phyloP scores from a whole-genome alignment of 2,888 invertebrate species.

The Syrista parreyssii region DNA sequence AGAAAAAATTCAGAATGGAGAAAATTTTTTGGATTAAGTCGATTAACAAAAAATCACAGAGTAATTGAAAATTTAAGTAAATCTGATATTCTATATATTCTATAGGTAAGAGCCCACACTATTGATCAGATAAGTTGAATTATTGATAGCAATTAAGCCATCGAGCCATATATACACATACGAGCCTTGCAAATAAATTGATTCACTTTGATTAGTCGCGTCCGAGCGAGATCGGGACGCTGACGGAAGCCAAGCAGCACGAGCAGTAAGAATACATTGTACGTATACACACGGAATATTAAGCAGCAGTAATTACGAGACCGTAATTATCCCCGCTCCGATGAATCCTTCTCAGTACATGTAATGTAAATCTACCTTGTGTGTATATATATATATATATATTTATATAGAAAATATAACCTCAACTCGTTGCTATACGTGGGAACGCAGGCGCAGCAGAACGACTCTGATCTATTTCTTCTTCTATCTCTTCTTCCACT shows the following conservation, averaged over 20 bases:
- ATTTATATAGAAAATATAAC: neutral
- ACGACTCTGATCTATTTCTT: neutral
- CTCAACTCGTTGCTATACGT: neutral
- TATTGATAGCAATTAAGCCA: neutral
- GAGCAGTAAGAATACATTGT: neutral
- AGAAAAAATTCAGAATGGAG: neutral
- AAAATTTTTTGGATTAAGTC: neutral
- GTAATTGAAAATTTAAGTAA: neutral
- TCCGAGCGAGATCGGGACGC: neutral
- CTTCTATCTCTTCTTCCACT: neutral
- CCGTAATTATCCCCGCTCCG: conserved; percentile 50
- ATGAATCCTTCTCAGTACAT: neutral
- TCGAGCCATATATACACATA: neutral
- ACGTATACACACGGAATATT: conserved; percentile 36
- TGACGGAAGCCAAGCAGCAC: neutral
- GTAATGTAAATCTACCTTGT: neutral
- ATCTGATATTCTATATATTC: neutral
- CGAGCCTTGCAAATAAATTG: neutral
- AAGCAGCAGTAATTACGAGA: conserved; percentile 51
- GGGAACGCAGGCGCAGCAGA: neutral
- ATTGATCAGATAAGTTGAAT: neutral
- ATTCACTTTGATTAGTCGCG: neutral
- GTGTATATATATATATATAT: neutral
- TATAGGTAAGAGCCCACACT: neutral
- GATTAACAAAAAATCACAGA: neutral